phyloP scores from a whole-genome alignment of 2,113 vertebrate genomes.

The Odocoileus hemionus region DNA sequence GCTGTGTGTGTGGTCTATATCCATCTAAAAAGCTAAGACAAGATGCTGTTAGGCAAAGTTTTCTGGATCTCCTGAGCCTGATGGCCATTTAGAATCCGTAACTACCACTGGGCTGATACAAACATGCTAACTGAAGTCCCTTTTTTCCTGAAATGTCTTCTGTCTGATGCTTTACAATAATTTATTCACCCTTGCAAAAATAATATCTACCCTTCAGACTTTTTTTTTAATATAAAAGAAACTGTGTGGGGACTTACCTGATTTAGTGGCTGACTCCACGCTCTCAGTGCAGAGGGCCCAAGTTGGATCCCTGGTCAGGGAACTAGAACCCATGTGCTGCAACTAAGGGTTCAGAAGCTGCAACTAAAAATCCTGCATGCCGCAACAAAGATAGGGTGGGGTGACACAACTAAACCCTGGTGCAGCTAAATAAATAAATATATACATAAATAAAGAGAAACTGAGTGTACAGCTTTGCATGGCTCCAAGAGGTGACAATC shows the following conservation, averaged over 20 bases:
- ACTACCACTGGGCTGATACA: not conserved
- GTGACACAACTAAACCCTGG: not conserved
- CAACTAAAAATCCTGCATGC: not conserved
- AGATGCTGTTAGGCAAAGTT: not conserved
- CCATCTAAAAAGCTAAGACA: not conserved
- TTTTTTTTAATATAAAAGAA: not conserved
- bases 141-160: not conserved
- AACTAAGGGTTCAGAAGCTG: not conserved
- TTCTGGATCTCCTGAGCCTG: not conserved
- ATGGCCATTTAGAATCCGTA: not conserved
- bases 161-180: not conserved
- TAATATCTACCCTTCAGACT: not conserved
- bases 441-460: not conserved
- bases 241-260: not conserved
- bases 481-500: not conserved
- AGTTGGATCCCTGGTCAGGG: not conserved
- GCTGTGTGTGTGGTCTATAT: not conserved
- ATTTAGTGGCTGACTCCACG: not conserved
- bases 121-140: not conserved
- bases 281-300: not conserved
- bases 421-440: not conserved
- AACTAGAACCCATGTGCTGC: not conserved
- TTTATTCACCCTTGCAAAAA: not conserved
- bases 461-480: not conserved
- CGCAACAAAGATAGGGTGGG: fast-evolving